Conservation (phyloP, 2,888 invertebrate genomes). For the Mythimna vitellina region DNA sequence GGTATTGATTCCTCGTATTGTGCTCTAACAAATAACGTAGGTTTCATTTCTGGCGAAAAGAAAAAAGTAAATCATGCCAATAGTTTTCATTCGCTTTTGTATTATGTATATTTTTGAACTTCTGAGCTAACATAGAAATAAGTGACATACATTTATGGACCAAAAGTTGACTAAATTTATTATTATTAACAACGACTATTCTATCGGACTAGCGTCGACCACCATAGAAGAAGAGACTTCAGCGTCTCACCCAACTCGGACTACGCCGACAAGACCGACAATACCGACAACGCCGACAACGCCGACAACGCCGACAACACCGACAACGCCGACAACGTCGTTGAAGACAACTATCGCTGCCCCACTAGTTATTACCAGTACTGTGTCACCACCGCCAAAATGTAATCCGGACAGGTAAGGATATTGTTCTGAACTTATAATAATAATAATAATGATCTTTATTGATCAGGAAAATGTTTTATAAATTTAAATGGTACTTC, state of each 20-base stretch:
- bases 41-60: too few relatives aligned
- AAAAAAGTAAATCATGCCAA: too few relatives aligned
- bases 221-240: conserved; percentile 15
- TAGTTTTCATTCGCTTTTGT: too few relatives aligned
- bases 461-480: too few relatives aligned
- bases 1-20: too few relatives aligned
- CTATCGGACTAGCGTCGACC: conserved; percentile 6
- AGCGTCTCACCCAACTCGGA: not conserved
- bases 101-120: too few relatives aligned
- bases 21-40: too few relatives aligned
- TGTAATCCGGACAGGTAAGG: conserved; percentile 64
- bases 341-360: conserved; percentile 52
- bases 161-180: too few relatives aligned
- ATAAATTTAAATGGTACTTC: too few relatives aligned
- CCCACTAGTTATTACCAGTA: conserved; percentile 51
- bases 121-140: too few relatives aligned
- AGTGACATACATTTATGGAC: too few relatives aligned
- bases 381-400: conserved; percentile 53
- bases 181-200: not conserved
- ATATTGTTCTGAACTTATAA: not conserved
- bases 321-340: conserved; percentile 17
- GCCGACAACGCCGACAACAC: not conserved
- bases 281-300: not conserved
- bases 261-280: not conserved
- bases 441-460: too few relatives aligned